Evolutionary conservation across 2,888 invertebrate species (phyloP).

Genomic region (Eilema griseolum): DNA sequence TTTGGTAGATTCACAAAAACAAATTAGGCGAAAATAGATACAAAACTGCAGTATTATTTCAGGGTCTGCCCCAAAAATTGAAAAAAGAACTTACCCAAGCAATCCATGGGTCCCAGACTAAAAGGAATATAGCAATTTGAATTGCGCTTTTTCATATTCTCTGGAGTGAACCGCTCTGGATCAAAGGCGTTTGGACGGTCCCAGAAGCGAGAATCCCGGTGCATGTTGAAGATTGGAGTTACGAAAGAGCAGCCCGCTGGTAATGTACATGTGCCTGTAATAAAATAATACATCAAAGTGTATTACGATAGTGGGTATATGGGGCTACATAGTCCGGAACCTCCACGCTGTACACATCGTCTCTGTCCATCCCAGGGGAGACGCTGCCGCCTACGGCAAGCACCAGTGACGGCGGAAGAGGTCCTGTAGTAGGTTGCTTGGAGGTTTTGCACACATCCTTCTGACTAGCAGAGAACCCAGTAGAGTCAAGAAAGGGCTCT

Average conservation of each 20-base stretch:
- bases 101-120: constrained; percentile 79
- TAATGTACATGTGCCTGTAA: constrained; percentile 63
- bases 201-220: constrained; percentile 72
- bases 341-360: too few relatives aligned
- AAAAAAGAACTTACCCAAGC: constrained; percentile 63
- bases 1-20: not conserved
- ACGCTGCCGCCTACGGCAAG: too few relatives aligned
- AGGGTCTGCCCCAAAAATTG: not conserved
- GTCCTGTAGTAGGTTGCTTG: too few relatives aligned
- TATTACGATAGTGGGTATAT: too few relatives aligned
- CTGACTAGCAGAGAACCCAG: too few relatives aligned
- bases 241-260: constrained; percentile 73
- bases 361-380: too few relatives aligned
- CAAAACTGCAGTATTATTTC: not conserved
- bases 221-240: constrained; percentile 71
- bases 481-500: too few relatives aligned
- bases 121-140: constrained; percentile 74
- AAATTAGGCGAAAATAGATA: not conserved
- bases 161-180: constrained; percentile 73
- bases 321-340: too few relatives aligned
- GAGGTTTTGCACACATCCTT: too few relatives aligned
- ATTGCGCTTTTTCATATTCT: constrained; percentile 63
- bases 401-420: too few relatives aligned
- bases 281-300: not conserved
- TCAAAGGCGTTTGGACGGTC: constrained; percentile 65